Conservation (phyloP, 2,888 invertebrate genomes). For the Galerucella nymphaeae region DNA sequence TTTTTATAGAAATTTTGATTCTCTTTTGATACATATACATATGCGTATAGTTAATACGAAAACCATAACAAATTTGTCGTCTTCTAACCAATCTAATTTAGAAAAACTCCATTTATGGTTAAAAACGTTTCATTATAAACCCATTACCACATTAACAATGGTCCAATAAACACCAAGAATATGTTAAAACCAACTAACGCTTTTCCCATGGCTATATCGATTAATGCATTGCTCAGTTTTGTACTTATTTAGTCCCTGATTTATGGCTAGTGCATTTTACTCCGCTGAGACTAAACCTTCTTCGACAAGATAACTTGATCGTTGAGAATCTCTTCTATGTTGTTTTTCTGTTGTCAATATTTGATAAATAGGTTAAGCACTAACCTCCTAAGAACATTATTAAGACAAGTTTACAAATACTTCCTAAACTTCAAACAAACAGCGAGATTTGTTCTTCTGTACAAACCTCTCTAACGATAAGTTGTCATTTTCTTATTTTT, state of each 20-base stretch:
- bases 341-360: conserved; percentile 25
- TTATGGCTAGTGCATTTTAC: conserved; percentile 27
- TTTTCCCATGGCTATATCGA: conserved; percentile 32
- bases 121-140: conserved; percentile 8
- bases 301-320: conserved; percentile 29
- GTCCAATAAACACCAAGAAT: conserved; percentile 10
- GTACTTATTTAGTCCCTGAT: conserved; percentile 31
- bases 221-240: conserved; percentile 32
- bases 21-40: too few relatives aligned
- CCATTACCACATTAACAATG: conserved; percentile 13
- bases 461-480: too few relatives aligned
- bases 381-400: neutral
- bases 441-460: too few relatives aligned
- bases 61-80: neutral
- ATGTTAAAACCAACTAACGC: conserved; percentile 11
- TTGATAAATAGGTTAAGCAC: conserved; percentile 17
- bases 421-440: too few relatives aligned
- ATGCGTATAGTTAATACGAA: too few relatives aligned
- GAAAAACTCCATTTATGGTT: neutral
- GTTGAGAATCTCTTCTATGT: conserved; percentile 17
- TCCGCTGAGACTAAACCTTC: conserved; percentile 27
- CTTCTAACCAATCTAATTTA: neutral
- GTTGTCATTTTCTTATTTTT: too few relatives aligned
- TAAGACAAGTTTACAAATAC: neutral
- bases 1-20: too few relatives aligned